Conservation (phyloP, 2,888 invertebrate species). For the Lycaena phlaeas region DNA sequence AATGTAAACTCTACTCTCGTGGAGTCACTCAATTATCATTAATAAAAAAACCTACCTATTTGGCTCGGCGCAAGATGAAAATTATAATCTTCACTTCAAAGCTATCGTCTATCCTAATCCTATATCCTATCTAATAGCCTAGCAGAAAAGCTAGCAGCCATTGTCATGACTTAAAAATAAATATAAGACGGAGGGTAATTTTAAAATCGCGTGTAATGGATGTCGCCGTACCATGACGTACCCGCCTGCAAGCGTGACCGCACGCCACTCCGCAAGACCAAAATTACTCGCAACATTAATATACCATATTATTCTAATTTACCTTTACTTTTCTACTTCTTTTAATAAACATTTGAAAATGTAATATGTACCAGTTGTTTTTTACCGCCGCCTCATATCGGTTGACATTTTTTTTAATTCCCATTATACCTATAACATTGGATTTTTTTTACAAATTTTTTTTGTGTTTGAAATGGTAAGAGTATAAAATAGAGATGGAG, state of each 20-base stretch:
- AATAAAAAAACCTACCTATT: no score
- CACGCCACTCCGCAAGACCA: constrained; percentile 47
- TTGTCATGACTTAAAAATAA: not conserved
- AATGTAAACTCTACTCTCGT: no score
- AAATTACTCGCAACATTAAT: constrained; percentile 69
- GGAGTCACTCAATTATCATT: no score
- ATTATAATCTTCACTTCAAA: no score
- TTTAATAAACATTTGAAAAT: constrained; percentile 65
- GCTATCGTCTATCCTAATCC: no score
- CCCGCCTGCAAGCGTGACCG: constrained; percentile 40
- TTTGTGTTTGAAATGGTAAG: no score
- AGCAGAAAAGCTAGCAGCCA: no score
- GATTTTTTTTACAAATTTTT: no score
- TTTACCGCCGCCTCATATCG: constrained; percentile 58
- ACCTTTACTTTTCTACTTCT: constrained; percentile 62
- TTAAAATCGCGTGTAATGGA: constrained; percentile 20
- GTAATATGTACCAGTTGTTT: constrained; percentile 67
- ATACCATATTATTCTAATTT: constrained; percentile 69
- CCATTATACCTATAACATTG: no score
- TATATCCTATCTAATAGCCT: no score
- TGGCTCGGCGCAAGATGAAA: no score
- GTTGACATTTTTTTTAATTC: constrained; percentile 39
- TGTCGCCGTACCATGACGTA: constrained; percentile 32
- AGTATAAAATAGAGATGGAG: no score
- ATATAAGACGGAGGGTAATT: constrained; percentile 1